A percentile compares a stretch with the other conserved stretches of the same genome.
These are phyloP conservation scores for Popillia japonica DNA, from an alignment of 1,140 invertebrate species.

Conservation along the genomic window DNA sequence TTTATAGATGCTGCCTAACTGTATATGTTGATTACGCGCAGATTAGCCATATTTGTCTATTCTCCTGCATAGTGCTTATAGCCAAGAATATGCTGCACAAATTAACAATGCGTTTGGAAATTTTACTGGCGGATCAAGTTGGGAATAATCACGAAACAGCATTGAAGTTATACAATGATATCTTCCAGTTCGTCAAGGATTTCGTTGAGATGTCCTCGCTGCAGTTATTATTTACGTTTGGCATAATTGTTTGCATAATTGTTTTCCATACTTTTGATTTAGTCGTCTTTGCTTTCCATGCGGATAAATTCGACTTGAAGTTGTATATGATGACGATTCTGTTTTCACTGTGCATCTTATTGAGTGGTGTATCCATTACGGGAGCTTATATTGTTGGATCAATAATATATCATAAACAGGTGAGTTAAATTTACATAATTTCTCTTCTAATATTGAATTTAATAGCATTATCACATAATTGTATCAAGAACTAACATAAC, in stretches of 20 bases:
- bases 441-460: too few relatives aligned
- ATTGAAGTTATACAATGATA: background rate
- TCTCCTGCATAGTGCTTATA: too few relatives aligned
- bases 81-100: too few relatives aligned
- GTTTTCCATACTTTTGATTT: background rate
- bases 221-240: background rate
- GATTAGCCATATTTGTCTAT: too few relatives aligned
- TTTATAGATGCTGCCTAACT: too few relatives aligned
- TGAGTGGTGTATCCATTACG: background rate
- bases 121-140: too few relatives aligned
- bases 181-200: background rate
- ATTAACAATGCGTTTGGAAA: too few relatives aligned
- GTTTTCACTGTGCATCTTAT: background rate
- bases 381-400: background rate
- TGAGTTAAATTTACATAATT: background rate
- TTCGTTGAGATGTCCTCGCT: background rate
- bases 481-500: too few relatives aligned
- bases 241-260: background rate
- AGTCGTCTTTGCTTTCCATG: background rate
- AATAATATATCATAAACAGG: background rate
- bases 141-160: too few relatives aligned
- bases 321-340: background rate
- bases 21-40: too few relatives aligned
- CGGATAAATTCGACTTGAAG: background rate
- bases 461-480: too few relatives aligned